A percentile compares a stretch with the other conserved stretches of the same genome.
Evolutionary conservation across 2,113 vertebrate species (phyloP).

Genomic region (Columbina picui): DNA sequence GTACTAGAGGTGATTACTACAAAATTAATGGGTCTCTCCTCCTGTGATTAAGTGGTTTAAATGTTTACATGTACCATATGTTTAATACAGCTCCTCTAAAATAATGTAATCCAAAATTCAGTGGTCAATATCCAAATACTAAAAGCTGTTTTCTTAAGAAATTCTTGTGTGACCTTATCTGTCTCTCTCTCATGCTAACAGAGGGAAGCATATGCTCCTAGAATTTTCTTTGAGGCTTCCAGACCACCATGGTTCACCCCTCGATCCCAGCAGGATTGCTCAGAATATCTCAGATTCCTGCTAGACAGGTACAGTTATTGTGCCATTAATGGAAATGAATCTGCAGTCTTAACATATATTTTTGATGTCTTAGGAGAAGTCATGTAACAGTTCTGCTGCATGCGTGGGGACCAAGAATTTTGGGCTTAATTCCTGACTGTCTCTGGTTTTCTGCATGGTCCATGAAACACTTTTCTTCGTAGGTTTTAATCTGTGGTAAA

Average conservation of each 20-base stretch:
- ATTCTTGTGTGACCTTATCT: neutral
- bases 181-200: conserved; percentile 56
- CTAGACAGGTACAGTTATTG: conserved; percentile 87
- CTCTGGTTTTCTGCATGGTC: neutral
- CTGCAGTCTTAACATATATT: neutral
- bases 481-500: neutral
- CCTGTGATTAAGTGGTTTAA: neutral
- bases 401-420: neutral
- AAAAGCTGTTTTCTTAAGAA: neutral
- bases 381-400: neutral
- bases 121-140: neutral
- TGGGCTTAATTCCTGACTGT: neutral
- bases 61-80: neutral
- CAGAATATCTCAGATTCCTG: conserved; percentile 95
- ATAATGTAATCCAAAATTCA: neutral
- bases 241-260: conserved; percentile 95
- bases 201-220: conserved; percentile 95
- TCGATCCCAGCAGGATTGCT: conserved; percentile 97
- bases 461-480: neutral
- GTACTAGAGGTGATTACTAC: neutral
- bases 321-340: neutral
- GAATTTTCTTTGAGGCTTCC: conserved; percentile 92
- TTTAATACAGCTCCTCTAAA: neutral
- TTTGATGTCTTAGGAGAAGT: neutral
- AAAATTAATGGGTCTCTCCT: neutral